Evolutionary conservation across 2,797 vertebrate genomes (phyloP), one percentile per base, ranked within the genome.

Genomic region (Enteromius mattozi): DNA sequence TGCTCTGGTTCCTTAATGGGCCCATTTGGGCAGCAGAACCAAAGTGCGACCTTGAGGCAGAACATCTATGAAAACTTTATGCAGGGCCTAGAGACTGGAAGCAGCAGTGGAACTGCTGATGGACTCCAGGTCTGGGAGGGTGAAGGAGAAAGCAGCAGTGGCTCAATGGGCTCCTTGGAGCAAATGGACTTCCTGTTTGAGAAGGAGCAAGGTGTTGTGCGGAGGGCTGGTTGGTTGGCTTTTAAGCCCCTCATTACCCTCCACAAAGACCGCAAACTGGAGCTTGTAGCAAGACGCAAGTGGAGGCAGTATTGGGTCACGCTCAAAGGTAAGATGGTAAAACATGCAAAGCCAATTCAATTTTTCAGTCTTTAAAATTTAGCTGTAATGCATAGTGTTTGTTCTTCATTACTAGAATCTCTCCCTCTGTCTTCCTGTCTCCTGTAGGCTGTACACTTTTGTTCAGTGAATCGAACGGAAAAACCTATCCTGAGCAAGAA

Each of bases 231-330:
- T 0, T 97, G 97, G 97, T 96, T 99, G 80, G 96, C 95, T 92
- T 98, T 98, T 89, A 99, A 98, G 87, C 93, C 97, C n/a, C 93
- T 99, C 1, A 92, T 99, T 89, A 96, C 95, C 2, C 83, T 97
- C 86, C 96, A 94, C 92, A 98, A 96, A 88, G 97, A 98, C 87
- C 94, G 94, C 88, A 99, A 97, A 88, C 93, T 98, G 89, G 96
- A 98, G 90, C 93, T 98, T 83, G 96, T 97, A 77, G 88, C 96
- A 8, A 93, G 97, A 3, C 94, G 96, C 82, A 96, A 93, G 82
- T 99, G 98, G 98, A 97, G 92, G 83, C 96, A 96, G 35, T 98
- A 96, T 89, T 99, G 97, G 97, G 96, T 98, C 81, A 97, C 96
- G 0, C 96, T 99, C 47, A 98, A 97, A 96, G 98, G 98, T 98